Base-by-base conservation (phyloP, 2,797 vertebrate genomes). In the Pseudomugil tenellus region DNA sequence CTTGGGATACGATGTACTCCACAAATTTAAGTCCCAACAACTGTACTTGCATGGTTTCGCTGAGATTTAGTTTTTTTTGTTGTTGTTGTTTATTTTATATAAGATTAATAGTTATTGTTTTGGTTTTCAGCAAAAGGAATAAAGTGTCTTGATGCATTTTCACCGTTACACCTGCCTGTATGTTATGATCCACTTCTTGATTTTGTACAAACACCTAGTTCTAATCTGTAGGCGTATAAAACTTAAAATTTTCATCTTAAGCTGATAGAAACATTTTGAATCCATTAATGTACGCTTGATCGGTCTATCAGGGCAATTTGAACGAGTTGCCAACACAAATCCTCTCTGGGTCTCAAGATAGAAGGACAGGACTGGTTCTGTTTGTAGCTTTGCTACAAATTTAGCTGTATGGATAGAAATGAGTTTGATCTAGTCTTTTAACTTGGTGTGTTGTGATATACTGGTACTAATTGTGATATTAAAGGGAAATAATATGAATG, bases 71-170 rank as follows among this genome's bases (percentile, higher is more conserved):
- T 41, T 67, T 59, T 74, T 1, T 34, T 4, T 31, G 3, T 31
- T 31, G 3, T 31, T 31, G 6, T 31, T 31, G 3, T 31, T 6
- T n/a, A n/a, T 70, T 64, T 85, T 66, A 35, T 76, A 49, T 81
- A 61, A 63, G 48, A 51, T 71, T 1, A 32, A 71, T 1, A 19
- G 21, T 72, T 63, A 13, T 54, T 81, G 43, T 77, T 43, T 55
- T 84, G 66, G 29, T 79, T 87, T 82, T 83, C 72, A 77, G 58
- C 21, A 17, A 71, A 70, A 69, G 29, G 49, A 91, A 84, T 91
- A 87, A 90, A 91, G 68, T 70, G 68, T 75, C 62, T 81, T 80
- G 72, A 37, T 70, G 58, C 64, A 76, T 67, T 79, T 69, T 60
- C 35, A 65, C 39, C 14, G 11, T 71, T 23, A 64, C 25, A 29